Evolutionary conservation across 2,888 invertebrate species (phyloP), one percentile per base, ranked within the genome.

Genomic region (Ornithoptera alexandrae): DNA sequence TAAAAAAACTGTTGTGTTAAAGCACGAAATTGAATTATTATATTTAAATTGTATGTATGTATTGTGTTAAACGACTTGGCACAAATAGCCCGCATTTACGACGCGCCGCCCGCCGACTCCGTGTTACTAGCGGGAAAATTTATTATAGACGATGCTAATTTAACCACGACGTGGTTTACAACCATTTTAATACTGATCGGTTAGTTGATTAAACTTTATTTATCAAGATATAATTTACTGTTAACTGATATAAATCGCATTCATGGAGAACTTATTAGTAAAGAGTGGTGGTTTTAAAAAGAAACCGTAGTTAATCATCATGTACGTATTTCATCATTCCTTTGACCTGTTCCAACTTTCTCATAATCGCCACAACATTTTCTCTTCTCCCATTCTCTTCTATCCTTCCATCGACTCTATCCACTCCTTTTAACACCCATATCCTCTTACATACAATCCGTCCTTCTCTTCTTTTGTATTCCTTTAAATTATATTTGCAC

Each of bases 81-180:
- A 76, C 77, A 76, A 73, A 76, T 72, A 79, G 77, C 75, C 76
- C 73, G 79, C 58, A 65, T 76, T 73, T 70, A 17, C 57, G 58
- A 78, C 69, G 71, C 70, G 74, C 77, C 76, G 72, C 74, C 74
- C 75, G 75, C 75, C 76, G 74, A 74, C 76, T 74, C 76, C 76
- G 74, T 79, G 79, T 81, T 81, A 75, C 80, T 78, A 80, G 77
- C 79, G 80, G 76, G 79, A 82, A 79, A 82, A 85, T 85, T 82
- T 86, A 85, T 81, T 80, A 81, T 79, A 79, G 76, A 79, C 80
- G 79, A 77, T 78, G 78, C 78, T 81, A 81, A 82, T 83, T 84
- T 83, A 74, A 72, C 76, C 74, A 70, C 74, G 71, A 72, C 75
- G 71, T 70, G 72, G 67, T 72, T 68, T 72, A 74, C 73, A 72